These are phyloP conservation scores for Oncorhynchus tshawytscha DNA, from an alignment of 2,113 vertebrate species.

Conservation along the genomic window DNA sequence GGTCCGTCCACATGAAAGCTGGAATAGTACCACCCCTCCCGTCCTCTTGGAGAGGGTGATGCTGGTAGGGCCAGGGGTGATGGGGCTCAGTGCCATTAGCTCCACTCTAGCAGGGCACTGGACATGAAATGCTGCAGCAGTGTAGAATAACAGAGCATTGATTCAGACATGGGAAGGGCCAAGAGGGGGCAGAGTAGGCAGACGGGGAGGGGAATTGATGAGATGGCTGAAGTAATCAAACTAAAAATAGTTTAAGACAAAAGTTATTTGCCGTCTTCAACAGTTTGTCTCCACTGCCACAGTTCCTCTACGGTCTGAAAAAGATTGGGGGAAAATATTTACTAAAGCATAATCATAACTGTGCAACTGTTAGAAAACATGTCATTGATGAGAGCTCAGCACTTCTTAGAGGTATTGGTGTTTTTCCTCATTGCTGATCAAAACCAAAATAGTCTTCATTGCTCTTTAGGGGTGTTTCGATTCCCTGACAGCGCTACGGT, in stretches of 20 bases:
- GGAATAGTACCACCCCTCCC: not conserved
- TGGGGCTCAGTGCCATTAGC: conserved; percentile 7
- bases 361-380: not conserved
- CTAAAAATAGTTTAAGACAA: conserved; percentile 32
- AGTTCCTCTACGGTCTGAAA: conserved; percentile 64
- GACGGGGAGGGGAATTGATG: not conserved
- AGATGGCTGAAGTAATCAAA: conserved; percentile 5
- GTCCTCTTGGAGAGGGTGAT: not conserved
- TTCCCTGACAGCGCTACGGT: not conserved
- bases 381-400: not conserved
- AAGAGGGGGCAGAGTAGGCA: conserved; percentile 24
- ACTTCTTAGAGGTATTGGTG: conserved; percentile 6
- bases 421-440: not conserved
- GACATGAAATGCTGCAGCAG: not conserved
- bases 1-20: not conserved
- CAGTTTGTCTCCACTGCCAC: conserved; percentile 74
- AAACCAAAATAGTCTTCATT: not conserved
- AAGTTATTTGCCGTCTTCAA: conserved; percentile 65
- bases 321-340: not conserved
- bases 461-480: not conserved
- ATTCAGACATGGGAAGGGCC: conserved; percentile 27
- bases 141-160: conserved; percentile 28
- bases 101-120: conserved; percentile 8
- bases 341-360: not conserved
- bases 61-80: not conserved